Evolutionary conservation across 2,888 invertebrate species (phyloP).

Genomic region (Polydrusus pterygomalis): DNA sequence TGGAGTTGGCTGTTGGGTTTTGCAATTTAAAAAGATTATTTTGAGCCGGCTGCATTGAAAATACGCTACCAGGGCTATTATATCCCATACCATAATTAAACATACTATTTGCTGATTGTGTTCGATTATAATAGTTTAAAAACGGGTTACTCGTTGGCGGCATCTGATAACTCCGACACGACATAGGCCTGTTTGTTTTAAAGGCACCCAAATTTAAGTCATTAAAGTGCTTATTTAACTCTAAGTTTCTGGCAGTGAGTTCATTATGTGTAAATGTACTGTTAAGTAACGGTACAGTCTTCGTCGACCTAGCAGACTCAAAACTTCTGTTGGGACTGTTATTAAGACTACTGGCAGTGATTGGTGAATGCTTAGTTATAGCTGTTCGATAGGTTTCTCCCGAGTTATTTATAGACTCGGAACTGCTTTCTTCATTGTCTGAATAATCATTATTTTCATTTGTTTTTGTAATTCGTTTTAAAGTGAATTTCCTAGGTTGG

Average conservation of each 20-base stretch:
- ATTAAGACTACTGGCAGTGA: slow-evolving; percentile 34
- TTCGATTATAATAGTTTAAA: slow-evolving; percentile 16
- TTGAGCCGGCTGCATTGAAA: slow-evolving; percentile 1
- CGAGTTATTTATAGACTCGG: slow-evolving; percentile 35
- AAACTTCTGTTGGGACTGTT: slow-evolving; percentile 27
- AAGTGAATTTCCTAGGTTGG: slow-evolving; percentile 18
- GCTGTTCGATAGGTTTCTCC: slow-evolving; percentile 32
- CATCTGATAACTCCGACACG: slow-evolving; percentile 17
- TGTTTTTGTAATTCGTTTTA: slow-evolving; percentile 27
- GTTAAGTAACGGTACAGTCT: slow-evolving; percentile 25
- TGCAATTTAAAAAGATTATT: slow-evolving; percentile 7
- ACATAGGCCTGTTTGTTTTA: slow-evolving; percentile 21
- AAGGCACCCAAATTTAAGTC: slow-evolving; percentile 50
- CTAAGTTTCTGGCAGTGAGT: slow-evolving; percentile 55
- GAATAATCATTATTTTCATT: slow-evolving; percentile 18
- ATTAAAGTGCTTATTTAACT: slow-evolving; percentile 48
- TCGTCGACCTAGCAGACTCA: slow-evolving; percentile 22
- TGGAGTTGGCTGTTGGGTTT: background rate
- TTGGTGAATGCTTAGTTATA: slow-evolving; percentile 24
- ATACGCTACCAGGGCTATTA: slow-evolving; percentile 15
- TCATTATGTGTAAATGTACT: slow-evolving; percentile 42
- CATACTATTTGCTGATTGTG: slow-evolving; percentile 26
- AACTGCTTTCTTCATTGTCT: slow-evolving; percentile 32
- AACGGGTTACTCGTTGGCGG: slow-evolving; percentile 32
- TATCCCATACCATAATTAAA: slow-evolving; percentile 16